phyloP scores from a whole-genome alignment of 53 echinoderm and acorn worm species.

The Zoroaster sp. region DNA sequence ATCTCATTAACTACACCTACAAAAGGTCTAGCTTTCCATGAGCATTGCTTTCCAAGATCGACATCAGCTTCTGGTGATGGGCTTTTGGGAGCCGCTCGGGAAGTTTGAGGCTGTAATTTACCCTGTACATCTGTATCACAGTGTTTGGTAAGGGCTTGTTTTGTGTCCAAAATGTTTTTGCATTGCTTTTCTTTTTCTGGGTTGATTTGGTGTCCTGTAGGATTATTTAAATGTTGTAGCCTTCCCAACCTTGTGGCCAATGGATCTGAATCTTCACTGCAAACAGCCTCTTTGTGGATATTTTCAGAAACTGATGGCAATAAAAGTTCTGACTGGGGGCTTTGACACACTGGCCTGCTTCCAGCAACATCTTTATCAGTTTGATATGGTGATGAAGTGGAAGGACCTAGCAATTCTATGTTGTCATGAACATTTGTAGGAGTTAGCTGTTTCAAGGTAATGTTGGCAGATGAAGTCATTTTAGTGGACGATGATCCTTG shows the following conservation, averaged over 20 bases:
- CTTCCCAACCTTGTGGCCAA: not conserved
- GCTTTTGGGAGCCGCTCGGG: not conserved
- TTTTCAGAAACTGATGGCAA: not conserved
- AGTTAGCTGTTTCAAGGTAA: not conserved
- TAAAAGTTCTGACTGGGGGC: not conserved
- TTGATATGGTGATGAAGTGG: not conserved
- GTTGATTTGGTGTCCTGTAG: not conserved
- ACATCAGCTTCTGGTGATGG: not conserved
- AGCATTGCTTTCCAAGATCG: not conserved
- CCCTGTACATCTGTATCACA: not conserved
- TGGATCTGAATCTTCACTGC: not conserved
- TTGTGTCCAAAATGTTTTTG: not conserved
- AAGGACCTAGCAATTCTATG: not conserved
- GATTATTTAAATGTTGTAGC: not conserved
- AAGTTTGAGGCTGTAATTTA: not conserved
- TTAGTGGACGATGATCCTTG: not conserved
- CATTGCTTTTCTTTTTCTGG: too few relatives aligned
- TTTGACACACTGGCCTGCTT: not conserved
- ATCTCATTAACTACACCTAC: not conserved
- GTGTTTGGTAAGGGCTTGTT: not conserved
- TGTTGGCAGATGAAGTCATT: not conserved
- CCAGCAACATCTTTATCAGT: not conserved
- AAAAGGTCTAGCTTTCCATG: not conserved
- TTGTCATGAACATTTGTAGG: not conserved
- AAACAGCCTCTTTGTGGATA: slow-evolving; percentile 7